A percentile compares a stretch with the other conserved stretches of the same genome.
Conservation (phyloP, 2,888 invertebrate genomes). For the Lymantria dispar region DNA sequence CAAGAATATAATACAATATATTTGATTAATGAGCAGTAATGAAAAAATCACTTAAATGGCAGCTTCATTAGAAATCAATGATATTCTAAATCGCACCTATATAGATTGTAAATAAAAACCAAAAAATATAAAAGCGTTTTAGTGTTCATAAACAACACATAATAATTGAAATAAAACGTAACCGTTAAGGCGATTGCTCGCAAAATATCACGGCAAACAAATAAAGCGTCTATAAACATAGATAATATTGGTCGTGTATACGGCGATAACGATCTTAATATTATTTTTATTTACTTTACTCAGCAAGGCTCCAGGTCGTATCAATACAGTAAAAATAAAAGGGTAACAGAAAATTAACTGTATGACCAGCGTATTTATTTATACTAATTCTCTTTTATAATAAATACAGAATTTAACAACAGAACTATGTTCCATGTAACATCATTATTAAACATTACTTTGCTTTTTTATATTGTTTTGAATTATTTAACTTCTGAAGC, state of each 20-base stretch:
- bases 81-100: slow-evolving; percentile 2
- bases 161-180: slow-evolving; percentile 25
- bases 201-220: slow-evolving; percentile 25
- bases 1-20: no score
- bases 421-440: no score
- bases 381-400: no score
- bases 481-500: no score
- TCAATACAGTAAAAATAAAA: slow-evolving; percentile 31
- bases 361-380: no score
- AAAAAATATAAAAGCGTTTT: slow-evolving; percentile 13
- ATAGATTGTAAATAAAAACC: not conserved
- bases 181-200: slow-evolving; percentile 22
- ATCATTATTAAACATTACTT: no score
- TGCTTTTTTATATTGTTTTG: no score
- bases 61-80: no score
- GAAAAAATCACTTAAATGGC: no score
- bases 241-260: slow-evolving; percentile 28
- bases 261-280: slow-evolving; percentile 33
- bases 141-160: slow-evolving; percentile 25
- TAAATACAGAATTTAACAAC: no score
- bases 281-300: slow-evolving; percentile 41
- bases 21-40: no score
- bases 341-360: no score
- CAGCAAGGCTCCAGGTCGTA: slow-evolving; percentile 26
- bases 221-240: slow-evolving; percentile 28